Conservation (phyloP, 2,113 vertebrate species). For the Pituophis catenifer region DNA sequence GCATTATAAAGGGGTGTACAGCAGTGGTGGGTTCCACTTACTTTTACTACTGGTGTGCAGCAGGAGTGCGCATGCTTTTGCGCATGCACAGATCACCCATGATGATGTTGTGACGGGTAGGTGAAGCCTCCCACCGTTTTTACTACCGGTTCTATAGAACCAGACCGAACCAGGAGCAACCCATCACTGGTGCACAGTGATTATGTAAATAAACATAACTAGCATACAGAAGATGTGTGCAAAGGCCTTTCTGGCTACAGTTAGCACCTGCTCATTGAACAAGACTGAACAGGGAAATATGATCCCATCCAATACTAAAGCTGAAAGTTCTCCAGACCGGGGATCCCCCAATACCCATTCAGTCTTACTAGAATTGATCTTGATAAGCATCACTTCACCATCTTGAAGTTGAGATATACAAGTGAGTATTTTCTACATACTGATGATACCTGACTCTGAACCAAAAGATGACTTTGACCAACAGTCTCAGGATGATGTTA, state of each 20-base stretch:
- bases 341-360: neutral
- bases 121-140: too few species aligned
- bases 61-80: too few species aligned
- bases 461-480: neutral
- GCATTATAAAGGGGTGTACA: neutral
- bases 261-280: neutral
- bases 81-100: too few species aligned
- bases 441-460: neutral
- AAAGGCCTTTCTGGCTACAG: neutral
- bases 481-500: neutral
- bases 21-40: too few species aligned
- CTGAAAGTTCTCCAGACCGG: neutral
- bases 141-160: too few species aligned
- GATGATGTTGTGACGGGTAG: too few species aligned
- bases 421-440: neutral
- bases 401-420: neutral
- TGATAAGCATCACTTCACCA: neutral
- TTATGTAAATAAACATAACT: neutral
- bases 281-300: neutral
- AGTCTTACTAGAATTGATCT: neutral
- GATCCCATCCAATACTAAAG: neutral
- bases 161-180: too few species aligned
- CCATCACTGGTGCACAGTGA: neutral
- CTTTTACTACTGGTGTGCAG: too few species aligned
- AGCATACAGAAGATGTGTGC: neutral